Evolutionary conservation across 2,797 vertebrate genomes (phyloP).

Genomic region (Myripristis murdjan): DNA sequence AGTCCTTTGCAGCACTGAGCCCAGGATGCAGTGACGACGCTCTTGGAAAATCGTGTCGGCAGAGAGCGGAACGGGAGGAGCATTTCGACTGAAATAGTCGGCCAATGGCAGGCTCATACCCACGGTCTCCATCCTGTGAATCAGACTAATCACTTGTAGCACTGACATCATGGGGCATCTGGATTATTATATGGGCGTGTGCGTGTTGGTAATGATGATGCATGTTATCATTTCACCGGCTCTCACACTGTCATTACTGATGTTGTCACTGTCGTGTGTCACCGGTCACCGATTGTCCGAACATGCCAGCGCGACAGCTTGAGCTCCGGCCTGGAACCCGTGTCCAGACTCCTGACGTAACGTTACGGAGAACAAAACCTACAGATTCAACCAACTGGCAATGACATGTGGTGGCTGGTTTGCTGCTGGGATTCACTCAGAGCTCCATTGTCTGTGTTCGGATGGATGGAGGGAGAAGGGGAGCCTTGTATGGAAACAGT

Average conservation of each 20-base stretch:
- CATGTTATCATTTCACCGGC: too few species aligned
- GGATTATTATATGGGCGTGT: background rate
- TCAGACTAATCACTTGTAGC: too few species aligned
- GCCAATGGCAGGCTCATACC: too few species aligned
- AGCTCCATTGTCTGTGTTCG: constrained; percentile 17
- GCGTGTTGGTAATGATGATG: background rate
- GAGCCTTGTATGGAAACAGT: background rate
- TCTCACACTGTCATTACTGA: background rate
- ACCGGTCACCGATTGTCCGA: constrained; percentile 9
- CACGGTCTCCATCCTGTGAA: too few species aligned
- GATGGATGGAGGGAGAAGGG: background rate
- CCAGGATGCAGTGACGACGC: too few species aligned
- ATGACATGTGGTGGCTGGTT: constrained; percentile 20
- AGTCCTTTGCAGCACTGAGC: too few species aligned
- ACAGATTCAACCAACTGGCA: constrained; percentile 29
- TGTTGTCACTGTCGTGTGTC: constrained; percentile 21
- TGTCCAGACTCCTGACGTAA: constrained; percentile 7
- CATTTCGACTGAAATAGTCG: too few species aligned
- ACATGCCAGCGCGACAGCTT: constrained; percentile 18
- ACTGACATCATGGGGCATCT: constrained; percentile 1
- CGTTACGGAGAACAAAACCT: constrained; percentile 6
- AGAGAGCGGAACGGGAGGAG: too few species aligned
- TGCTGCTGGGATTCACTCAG: constrained; percentile 2
- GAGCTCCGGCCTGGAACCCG: constrained; percentile 4
- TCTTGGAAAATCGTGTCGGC: too few species aligned